Conservation (phyloP, 2,797 vertebrate species). For the Naso thynnoides region DNA sequence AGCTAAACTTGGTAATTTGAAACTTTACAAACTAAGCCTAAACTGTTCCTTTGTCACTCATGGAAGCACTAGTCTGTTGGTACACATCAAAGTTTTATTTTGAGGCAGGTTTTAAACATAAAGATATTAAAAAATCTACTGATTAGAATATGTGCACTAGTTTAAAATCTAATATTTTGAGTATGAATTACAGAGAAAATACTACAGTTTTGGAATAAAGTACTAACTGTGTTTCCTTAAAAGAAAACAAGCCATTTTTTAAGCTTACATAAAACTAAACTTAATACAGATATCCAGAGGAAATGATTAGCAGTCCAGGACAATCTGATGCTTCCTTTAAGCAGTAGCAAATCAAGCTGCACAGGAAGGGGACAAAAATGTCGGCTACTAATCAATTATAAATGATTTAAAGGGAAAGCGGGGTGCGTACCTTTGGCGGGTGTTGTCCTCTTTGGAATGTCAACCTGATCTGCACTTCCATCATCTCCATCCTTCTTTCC, state of each 20-base stretch:
- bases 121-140: neutral
- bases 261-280: too few relatives aligned
- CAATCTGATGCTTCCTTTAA: too few relatives aligned
- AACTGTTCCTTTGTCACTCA: neutral
- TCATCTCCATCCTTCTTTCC: constrained; percentile 93
- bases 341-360: neutral
- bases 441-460: constrained; percentile 94
- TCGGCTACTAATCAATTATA: too few relatives aligned
- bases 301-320: too few relatives aligned
- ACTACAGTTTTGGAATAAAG: too few relatives aligned
- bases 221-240: too few relatives aligned
- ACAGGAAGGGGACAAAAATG: neutral
- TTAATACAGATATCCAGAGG: too few relatives aligned
- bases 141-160: too few relatives aligned
- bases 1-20: neutral
- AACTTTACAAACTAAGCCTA: neutral
- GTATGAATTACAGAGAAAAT: too few relatives aligned
- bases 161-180: too few relatives aligned
- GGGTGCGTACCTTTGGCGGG: constrained; percentile 90
- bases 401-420: neutral
- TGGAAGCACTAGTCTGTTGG: neutral
- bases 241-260: too few relatives aligned
- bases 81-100: neutral
- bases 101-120: neutral
- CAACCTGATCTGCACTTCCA: constrained; percentile 86